These are phyloP conservation scores for Pachydiplax longipennis DNA, from an alignment of 2,888 invertebrate species.

Conservation along the genomic window DNA sequence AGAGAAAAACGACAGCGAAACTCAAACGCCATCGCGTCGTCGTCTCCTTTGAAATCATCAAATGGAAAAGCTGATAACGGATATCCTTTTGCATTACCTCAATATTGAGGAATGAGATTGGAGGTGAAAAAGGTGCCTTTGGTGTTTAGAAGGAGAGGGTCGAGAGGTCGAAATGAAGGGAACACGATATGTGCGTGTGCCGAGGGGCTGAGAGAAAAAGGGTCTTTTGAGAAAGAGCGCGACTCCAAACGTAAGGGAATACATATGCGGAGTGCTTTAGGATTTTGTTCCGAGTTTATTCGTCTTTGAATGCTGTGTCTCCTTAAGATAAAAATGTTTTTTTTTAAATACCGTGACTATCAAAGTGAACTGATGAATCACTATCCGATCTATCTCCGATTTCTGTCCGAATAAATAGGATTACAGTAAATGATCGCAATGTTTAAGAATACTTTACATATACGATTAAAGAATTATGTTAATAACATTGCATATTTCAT, in stretches of 20 bases:
- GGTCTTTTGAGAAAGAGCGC: neutral
- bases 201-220: neutral
- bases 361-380: too few species aligned
- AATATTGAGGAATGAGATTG: neutral
- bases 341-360: too few species aligned
- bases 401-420: neutral
- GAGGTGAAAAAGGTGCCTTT: too few species aligned
- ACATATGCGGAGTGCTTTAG: neutral
- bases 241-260: neutral
- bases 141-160: neutral
- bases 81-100: neutral
- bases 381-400: neutral
- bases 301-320: neutral
- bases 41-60: neutral
- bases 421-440: too few species aligned
- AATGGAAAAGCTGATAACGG: neutral
- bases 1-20: neutral
- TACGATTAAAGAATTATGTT: too few species aligned
- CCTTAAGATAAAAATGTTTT: too few species aligned
- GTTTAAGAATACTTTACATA: too few species aligned
- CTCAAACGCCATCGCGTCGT: neutral
- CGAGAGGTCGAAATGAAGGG: conserved; percentile 18
- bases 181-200: conserved; percentile 4
- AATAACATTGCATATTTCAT: too few species aligned
- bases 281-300: neutral